phyloP scores from a whole-genome alignment of 2,888 invertebrate species.

The Autographa gamma region DNA sequence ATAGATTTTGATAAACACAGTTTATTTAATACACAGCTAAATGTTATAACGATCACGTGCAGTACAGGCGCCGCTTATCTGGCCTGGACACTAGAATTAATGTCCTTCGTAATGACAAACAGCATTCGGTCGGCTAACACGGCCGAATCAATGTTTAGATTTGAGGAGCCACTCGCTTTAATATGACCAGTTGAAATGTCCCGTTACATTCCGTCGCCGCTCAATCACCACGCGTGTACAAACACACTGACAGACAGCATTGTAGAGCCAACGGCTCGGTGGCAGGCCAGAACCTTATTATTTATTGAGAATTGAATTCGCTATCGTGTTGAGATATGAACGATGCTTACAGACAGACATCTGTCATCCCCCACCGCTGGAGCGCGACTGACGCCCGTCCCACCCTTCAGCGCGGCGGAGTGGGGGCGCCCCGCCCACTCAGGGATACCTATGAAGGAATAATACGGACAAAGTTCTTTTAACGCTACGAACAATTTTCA shows the following conservation, averaged over 20 bases:
- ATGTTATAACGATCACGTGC: slow-evolving; percentile 41
- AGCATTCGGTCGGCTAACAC: slow-evolving; percentile 59
- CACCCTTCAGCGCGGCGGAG: slow-evolving; percentile 67
- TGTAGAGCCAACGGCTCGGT: slow-evolving; percentile 48
- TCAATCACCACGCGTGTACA: slow-evolving; percentile 54
- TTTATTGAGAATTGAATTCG: slow-evolving; percentile 83
- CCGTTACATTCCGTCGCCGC: slow-evolving; percentile 23
- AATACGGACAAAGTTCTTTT: slow-evolving; percentile 30
- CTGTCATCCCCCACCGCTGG: slow-evolving; percentile 84
- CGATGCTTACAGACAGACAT: slow-evolving; percentile 78
- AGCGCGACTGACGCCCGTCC: slow-evolving; percentile 75
- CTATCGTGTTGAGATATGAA: slow-evolving; percentile 83
- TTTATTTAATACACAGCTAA: slow-evolving; percentile 31
- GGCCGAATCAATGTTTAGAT: slow-evolving; percentile 67
- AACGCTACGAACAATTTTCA: slow-evolving; percentile 51
- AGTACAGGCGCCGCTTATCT: slow-evolving; percentile 49
- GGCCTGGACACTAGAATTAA: slow-evolving; percentile 50
- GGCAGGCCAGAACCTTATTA: slow-evolving; percentile 64
- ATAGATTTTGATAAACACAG: slow-evolving; percentile 29
- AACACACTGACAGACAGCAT: slow-evolving; percentile 62
- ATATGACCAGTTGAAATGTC: slow-evolving; percentile 51
- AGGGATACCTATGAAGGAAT: slow-evolving; percentile 55
- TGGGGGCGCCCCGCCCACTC: slow-evolving; percentile 71
- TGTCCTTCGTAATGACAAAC: slow-evolving; percentile 58
- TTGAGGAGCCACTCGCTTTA: slow-evolving; percentile 62